Base-by-base conservation (phyloP, 2,797 vertebrate genomes). In the Molossus molossus region DNA sequence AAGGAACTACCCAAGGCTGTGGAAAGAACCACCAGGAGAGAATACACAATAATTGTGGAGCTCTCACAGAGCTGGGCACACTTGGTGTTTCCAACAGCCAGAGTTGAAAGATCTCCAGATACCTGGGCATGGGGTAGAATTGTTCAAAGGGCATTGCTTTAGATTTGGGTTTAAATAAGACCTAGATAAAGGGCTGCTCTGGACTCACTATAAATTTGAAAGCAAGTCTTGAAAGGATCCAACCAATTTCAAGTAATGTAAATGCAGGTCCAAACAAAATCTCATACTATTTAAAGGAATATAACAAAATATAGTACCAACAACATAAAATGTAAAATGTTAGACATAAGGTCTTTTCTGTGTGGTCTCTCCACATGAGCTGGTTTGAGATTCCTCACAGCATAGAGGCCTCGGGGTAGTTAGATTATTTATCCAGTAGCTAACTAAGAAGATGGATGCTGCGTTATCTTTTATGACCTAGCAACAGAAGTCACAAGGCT, bases 251-350 rank as follows among this genome's bases (percentile, higher is more conserved):
- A 70, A 69, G 14, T 62, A 94, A 90, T 17, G 55, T 40, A 84
- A 67, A 91, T 72, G 9, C 29, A 82, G 18, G 58, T 67, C 45
- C 77, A 15, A 88, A 87, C 20, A 94, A 91, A 94, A 81, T 25
- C 23, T 45, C 69, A 82, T 9, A 93, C 69, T n/a, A 62, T 55
- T 58, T 90, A 83, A 87, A 85, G 27, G 21, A 89, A 70, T 81
- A 69, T 14, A 95, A 76, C 13, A 83, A 82, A 90, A 58, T 37
- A 58, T 7, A 92, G 57, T 11, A 92, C 25, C 57, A 67, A 85
- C 13, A 82, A 84, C 40, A 88, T 57, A 70, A 88, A 67, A 77
- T 88, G 33, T 88, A 50, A 81, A 67, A 85, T 73, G 13, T 55
- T 14, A 72, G 14, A 12, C 21, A 88, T 76, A 40, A 65, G 10